Evolutionary conservation across 2,888 invertebrate genomes (phyloP).

Genomic region (Trileptium ribeirensis): DNA sequence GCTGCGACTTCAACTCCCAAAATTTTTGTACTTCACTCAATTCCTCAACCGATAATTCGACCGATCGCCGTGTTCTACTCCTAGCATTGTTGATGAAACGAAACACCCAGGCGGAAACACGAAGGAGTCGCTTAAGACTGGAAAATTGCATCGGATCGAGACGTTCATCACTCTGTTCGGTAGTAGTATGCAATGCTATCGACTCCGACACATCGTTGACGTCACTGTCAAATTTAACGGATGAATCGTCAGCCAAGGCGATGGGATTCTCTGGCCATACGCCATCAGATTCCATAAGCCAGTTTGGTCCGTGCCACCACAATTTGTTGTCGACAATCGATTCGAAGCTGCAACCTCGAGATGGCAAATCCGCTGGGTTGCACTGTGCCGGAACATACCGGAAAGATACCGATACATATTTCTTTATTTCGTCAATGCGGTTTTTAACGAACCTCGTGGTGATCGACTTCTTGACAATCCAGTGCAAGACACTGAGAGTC

Average conservation of each 20-base stretch:
- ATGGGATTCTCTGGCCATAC: not conserved
- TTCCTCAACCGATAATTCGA: not conserved
- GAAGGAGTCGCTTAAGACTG: not conserved
- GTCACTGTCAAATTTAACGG: not conserved
- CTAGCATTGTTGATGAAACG: not conserved
- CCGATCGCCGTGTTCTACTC: not conserved
- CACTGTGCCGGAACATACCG: conserved; percentile 36
- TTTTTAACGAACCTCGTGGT: conserved; percentile 35
- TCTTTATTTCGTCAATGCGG: conserved; percentile 38
- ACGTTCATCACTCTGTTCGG: not conserved
- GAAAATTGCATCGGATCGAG: not conserved
- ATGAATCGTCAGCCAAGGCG: not conserved
- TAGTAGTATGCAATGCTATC: not conserved
- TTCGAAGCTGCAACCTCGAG: no score
- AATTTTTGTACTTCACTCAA: not conserved
- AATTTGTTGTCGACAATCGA: conserved; percentile 20
- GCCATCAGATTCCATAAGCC: conserved; percentile 24
- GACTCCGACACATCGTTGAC: not conserved
- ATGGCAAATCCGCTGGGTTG: conserved; percentile 44
- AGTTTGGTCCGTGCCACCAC: conserved; percentile 42
- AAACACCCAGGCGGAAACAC: not conserved
- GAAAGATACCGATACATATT: conserved; percentile 30
- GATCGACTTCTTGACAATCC: conserved; percentile 27
- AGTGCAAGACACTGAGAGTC: conserved; percentile 36
- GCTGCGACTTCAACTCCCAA: not conserved